Evolutionary conservation across 2,113 vertebrate genomes (phyloP).

Genomic region (Pontoporia blainvillei): DNA sequence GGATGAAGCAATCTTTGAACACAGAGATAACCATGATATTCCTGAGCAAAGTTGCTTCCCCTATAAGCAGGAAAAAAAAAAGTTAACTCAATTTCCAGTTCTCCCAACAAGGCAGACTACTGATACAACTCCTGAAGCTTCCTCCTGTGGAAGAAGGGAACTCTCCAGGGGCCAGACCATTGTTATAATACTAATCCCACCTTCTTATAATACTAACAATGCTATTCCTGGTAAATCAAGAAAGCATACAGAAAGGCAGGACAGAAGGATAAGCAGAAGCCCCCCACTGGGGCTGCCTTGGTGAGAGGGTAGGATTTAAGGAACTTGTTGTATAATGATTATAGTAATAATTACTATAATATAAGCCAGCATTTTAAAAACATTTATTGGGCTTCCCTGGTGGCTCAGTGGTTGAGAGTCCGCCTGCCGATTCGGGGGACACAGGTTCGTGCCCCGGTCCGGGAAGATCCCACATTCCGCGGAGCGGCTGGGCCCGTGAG

Average conservation of each 20-base stretch:
- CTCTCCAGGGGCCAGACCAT: background rate
- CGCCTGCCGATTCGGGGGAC: too few species aligned
- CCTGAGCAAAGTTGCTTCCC: background rate
- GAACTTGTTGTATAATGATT: background rate
- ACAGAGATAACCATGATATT: background rate
- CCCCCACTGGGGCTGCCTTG: background rate
- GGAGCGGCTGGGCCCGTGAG: too few species aligned
- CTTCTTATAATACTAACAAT: background rate
- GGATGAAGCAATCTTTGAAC: background rate
- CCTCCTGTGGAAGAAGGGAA: background rate
- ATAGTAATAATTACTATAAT: background rate
- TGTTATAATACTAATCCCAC: background rate
- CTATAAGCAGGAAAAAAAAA: background rate
- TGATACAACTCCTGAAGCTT: background rate
- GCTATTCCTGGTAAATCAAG: background rate
- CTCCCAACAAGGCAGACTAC: background rate
- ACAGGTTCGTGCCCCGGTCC: too few species aligned
- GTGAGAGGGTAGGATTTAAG: background rate
- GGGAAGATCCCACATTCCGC: too few species aligned
- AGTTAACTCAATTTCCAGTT: background rate
- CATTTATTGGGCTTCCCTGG: too few species aligned
- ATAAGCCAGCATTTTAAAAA: background rate
- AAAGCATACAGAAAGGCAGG: background rate
- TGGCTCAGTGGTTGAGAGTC: too few species aligned
- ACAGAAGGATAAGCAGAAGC: background rate